Conservation (phyloP, 2,113 vertebrate genomes). For the Malurus melanocephalus region DNA sequence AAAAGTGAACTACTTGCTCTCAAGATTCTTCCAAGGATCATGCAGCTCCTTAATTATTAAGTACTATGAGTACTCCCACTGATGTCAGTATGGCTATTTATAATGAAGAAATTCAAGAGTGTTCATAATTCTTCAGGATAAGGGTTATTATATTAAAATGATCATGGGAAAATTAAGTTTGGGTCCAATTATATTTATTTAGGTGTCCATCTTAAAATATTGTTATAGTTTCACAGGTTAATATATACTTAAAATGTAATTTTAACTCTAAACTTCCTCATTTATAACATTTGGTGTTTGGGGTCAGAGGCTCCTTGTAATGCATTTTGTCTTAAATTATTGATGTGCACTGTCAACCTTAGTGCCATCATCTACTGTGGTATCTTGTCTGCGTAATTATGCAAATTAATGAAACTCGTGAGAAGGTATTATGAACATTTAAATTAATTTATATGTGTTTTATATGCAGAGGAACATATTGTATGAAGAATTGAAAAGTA, state of each 20-base stretch:
- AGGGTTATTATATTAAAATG: not conserved
- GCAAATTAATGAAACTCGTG: conserved; percentile 9
- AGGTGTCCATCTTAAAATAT: not conserved
- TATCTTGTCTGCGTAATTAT: not conserved
- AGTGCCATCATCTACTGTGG: not conserved
- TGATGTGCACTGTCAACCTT: not conserved
- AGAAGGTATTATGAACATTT: not conserved
- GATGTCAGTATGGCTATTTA: not conserved
- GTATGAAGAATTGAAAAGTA: not conserved
- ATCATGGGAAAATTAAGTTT: not conserved
- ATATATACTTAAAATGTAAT: not conserved
- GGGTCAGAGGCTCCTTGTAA: not conserved
- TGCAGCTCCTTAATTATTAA: conserved; percentile 15
- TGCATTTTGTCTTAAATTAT: conserved; percentile 14
- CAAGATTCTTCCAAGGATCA: not conserved
- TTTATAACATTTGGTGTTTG: not conserved
- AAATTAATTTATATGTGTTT: not conserved
- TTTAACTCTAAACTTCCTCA: not conserved
- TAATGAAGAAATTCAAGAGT: not conserved
- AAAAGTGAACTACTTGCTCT: not conserved
- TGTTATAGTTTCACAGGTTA: not conserved
- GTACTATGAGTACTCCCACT: not conserved
- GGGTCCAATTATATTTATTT: not conserved
- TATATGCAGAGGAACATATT: not conserved
- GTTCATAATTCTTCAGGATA: not conserved